Conservation (phyloP, 2,797 vertebrate genomes). For the Tangara arthus region DNA sequence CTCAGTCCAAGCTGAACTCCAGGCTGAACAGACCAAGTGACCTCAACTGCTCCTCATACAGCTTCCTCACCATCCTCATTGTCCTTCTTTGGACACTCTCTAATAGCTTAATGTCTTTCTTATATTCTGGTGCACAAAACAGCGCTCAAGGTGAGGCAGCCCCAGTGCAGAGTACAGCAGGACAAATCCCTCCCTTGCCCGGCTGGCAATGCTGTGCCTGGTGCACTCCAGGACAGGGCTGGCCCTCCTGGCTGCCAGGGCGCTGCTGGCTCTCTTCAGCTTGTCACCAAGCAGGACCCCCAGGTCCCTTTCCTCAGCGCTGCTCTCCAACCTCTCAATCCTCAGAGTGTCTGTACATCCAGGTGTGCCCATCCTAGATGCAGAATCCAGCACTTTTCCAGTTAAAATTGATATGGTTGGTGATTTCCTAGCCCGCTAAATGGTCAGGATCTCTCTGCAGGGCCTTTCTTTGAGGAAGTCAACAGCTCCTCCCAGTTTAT, state of each 20-base stretch:
- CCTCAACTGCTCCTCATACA: accelerated
- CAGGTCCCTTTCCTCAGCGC: neutral
- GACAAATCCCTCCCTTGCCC: neutral
- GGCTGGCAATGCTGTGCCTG: accelerated
- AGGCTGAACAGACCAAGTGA: neutral
- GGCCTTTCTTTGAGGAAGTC: neutral
- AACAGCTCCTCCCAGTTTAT: neutral
- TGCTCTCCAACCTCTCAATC: neutral
- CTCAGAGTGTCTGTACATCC: accelerated
- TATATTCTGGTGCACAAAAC: accelerated
- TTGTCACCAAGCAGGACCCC: accelerated
- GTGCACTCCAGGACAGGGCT: accelerated
- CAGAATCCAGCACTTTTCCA: neutral
- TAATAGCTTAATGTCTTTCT: accelerated
- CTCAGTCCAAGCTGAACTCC: neutral
- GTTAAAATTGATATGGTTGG: neutral
- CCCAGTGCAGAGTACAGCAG: accelerated
- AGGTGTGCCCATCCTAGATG: neutral
- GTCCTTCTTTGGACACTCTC: neutral
- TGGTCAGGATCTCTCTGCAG: neutral
- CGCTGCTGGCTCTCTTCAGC: accelerated
- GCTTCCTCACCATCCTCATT: neutral
- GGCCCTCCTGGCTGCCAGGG: neutral
- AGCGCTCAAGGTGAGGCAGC: accelerated
- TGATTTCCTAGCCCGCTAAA: neutral